Base-by-base conservation (phyloP, 2,113 vertebrate species). In the Romanogobio albipinnatus region DNA sequence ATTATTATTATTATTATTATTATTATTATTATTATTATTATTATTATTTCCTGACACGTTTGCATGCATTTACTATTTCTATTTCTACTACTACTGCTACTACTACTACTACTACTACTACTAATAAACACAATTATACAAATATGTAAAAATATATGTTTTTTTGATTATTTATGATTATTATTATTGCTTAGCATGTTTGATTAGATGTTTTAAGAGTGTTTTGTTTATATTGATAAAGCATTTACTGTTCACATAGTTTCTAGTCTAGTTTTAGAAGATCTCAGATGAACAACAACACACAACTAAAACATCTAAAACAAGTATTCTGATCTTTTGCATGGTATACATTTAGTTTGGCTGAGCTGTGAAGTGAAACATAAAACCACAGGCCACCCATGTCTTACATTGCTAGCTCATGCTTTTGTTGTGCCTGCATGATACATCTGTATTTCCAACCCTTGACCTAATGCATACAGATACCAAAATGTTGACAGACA, bases 401-500 rank as follows among this genome's bases (percentile, higher is more conserved):
- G n/a, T 62, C 47, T 85, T 61, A 36, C 43, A 61, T 36, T 19
- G 64, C 68, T 71, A 76, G 76, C 86, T 61, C 62, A 87, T 87
- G 62, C 26, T 84, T 86, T 90, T 89, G 71, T 89, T 89, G 83
- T 90, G 83, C 82, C 82, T 85, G 51, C 81, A 85, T 81, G 82
- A 86, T 78, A 77, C 64, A 84, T 80, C 64, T 80, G 45, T 89
- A 86, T 71, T 88, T 87, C 56, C 75, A 92, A 91, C 87, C 88
- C 89, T 91, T 84, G 90, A 90, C 88, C 90, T 87, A 61, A 71
- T 61, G 84, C 76, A 84, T 83, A 86, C 84, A 87, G 88, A 90
- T 86, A 85, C 85, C 45, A 81, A 89, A 91, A 90, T 68, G 85
- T 87, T 92, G 91, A 92, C 88, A 87, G 89, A 89, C 36, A 71